Evolutionary conservation across 2,888 invertebrate species (phyloP).

Genomic region (Pristionchus entomophagus): DNA sequence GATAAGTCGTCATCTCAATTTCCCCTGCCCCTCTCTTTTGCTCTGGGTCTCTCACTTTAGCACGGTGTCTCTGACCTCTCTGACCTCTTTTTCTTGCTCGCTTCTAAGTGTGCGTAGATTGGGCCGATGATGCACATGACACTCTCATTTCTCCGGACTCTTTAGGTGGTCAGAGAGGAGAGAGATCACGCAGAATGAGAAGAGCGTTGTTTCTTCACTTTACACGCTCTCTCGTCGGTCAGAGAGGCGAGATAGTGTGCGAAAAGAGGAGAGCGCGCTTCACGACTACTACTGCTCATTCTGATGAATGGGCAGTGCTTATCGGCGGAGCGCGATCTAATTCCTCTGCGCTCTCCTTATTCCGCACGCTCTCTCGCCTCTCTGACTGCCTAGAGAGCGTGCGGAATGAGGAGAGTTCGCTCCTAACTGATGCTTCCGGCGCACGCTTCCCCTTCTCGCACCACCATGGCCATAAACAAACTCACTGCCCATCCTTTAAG

Average conservation of each 20-base stretch:
- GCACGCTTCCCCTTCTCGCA: background rate
- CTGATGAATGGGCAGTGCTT: constrained; percentile 19
- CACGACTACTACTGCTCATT: background rate
- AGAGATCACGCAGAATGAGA: background rate
- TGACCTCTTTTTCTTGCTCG: no score
- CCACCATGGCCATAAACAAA: no score
- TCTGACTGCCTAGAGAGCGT: no score
- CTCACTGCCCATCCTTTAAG: no score
- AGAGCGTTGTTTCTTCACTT: background rate
- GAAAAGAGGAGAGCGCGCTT: background rate
- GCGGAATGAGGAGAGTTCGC: background rate
- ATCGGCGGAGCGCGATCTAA: constrained; percentile 19
- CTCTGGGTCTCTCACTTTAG: no score
- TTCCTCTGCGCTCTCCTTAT: background rate
- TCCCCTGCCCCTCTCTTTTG: no score
- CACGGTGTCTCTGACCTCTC: no score
- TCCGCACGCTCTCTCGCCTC: no score
- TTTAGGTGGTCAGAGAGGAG: background rate
- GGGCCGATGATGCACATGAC: no score
- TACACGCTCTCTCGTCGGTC: background rate
- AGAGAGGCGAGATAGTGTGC: no score
- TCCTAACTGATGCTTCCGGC: constrained; percentile 9
- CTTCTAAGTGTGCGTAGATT: no score
- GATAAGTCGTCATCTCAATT: no score
- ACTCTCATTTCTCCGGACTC: background rate